Conservation (phyloP, 2,113 vertebrate species). For the Pteruthius melanotis region DNA sequence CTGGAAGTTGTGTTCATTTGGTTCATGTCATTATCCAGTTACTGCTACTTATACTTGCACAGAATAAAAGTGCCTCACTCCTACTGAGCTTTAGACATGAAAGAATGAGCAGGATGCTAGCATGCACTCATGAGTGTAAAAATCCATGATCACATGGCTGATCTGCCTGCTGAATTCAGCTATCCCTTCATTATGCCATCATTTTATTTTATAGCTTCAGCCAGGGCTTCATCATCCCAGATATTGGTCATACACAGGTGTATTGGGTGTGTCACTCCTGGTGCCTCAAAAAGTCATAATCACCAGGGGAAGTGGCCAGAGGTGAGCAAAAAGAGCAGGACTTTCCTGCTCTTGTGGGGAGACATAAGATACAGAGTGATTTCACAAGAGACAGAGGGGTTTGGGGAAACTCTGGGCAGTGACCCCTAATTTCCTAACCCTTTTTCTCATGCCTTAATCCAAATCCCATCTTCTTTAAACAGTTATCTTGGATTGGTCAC, state of each 20-base stretch:
- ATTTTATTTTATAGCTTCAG: neutral
- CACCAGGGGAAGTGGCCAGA: neutral
- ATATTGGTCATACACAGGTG: too few relatives aligned
- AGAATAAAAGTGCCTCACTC: neutral
- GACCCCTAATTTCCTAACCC: neutral
- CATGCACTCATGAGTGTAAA: neutral
- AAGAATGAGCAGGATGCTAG: neutral
- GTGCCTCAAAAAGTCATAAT: neutral
- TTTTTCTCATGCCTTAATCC: neutral
- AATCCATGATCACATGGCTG: neutral
- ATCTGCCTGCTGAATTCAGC: neutral
- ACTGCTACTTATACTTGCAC: neutral
- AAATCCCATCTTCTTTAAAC: neutral
- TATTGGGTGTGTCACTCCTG: neutral
- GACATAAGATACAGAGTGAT: neutral
- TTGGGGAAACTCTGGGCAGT: neutral
- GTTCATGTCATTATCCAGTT: neutral
- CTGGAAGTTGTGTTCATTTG: neutral
- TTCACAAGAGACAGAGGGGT: fast-evolving
- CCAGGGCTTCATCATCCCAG: neutral
- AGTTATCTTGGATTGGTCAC: neutral
- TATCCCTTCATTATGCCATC: neutral
- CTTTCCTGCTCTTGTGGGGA: neutral
- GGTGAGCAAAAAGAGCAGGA: neutral
- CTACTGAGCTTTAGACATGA: neutral